Base-by-base conservation (phyloP, 2,888 invertebrate genomes). In the Metopia argyrocephala region DNA sequence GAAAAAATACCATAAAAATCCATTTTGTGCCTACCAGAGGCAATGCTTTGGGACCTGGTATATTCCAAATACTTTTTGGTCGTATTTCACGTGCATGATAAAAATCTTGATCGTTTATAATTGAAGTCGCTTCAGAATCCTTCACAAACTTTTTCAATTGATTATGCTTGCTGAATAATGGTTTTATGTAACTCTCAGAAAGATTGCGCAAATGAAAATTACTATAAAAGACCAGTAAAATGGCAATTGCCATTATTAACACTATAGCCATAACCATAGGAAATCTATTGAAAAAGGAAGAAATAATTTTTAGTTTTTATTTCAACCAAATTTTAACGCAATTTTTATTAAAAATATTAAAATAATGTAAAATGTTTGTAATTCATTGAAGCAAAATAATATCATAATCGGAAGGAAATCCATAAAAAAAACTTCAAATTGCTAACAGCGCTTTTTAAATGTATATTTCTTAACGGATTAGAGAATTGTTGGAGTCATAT, bases 11-110 rank as follows among this genome's bases (percentile, higher is more conserved):
- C 85, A 94, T 92, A 88, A 94, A 96, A 66, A 95, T 92, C 96
- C 96, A 96, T 70, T 94, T 92, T 4, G 96, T 96, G 5, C 96
- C 96, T 28, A 96, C 86, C 46, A 95, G 90, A 0, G 96, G 96
- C 52, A 96, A 85, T 0, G 93, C 89, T 7, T 92, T 90, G 0
- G 96, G 96, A 1, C 96, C 96, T 0, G 96, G 96, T 52, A 96
- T 93, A 62, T 89, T 86, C 88, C 89, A 90, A 28, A 91, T 84
- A n/a, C 70, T 59, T 18, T 78, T 65, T 25, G 82, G 79, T 21
- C 84, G 83, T 54, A 88, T 85, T 31, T 85, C 85, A 12, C 84
- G 80, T 12, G 87, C 87, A 85, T 86, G 86, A 54, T 87, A 88
- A 25, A 82, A 88, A 56, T 87, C 87, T 61, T 84, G 84, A 20